Base-by-base conservation (phyloP, 1,140 invertebrate genomes). In the Yoshiicerus persimilis region DNA sequence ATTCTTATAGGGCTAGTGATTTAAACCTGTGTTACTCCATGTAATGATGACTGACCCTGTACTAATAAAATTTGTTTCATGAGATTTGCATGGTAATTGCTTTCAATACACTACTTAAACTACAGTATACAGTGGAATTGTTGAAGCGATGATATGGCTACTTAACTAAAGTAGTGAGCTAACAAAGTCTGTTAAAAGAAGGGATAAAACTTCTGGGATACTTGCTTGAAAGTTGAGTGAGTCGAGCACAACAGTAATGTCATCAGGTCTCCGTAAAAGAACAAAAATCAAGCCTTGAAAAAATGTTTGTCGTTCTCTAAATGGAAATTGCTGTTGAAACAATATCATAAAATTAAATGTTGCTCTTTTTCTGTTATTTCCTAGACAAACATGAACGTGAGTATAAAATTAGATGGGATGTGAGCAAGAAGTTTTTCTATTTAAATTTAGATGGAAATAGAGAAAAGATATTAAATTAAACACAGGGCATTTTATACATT, bases 261-360 rank as follows among this genome's bases (percentile, higher is more conserved):
- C 47, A 56, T 56, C 47, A 56, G 20, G 47, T 56, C 47, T 56
- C 75, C 75, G 75, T 80, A 80, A 80, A 70, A 80, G 75, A 80
- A 80, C 27, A 36, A 80, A 80, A 80, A 36, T 80, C 32, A 36
- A 36, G 4, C n/a, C 30, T 80, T 9, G 0, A 80, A 9, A 77
- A 36, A 80, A 80, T 13, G 20, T 10, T 80, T 16, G 75, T 80
- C 30, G 32, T 80, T 38, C 75, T 23, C 20, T 36, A 80, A 34
- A 80, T 80, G 75, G 75, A 80, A 80, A 34, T 80, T 80, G 32
- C 75, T 36, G 32, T 80, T 80, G 75, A 36, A 80, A 38, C 34
- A 80, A 80, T 80, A 80, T 34, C 75, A 80, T 80, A 80, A 80
- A 80, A 80, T 80, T 80, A 80, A 80, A 80, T 80, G 75, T 23